phyloP scores from a whole-genome alignment of 2,797 vertebrate genomes.

The Falco columbarius region DNA sequence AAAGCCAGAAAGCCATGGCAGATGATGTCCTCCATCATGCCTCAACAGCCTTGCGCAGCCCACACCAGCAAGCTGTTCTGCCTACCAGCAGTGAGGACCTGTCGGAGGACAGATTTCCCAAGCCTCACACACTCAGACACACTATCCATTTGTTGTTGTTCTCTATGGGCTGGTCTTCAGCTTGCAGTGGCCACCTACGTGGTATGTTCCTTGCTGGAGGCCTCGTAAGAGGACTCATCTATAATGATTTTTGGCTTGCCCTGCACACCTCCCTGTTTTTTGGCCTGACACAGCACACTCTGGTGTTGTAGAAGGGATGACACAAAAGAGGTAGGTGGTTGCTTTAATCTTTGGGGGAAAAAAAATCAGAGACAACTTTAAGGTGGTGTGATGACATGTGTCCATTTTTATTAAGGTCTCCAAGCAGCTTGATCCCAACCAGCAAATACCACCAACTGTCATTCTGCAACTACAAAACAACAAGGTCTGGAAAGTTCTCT shows the following conservation, averaged over 20 bases:
- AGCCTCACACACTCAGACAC: not conserved
- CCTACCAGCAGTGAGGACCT: not conserved
- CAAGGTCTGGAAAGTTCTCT: slow-evolving; percentile 4
- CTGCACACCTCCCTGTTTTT: not conserved
- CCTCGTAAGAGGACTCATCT: not conserved
- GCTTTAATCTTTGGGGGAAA: not conserved
- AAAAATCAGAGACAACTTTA: not conserved
- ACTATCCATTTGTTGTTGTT: not conserved
- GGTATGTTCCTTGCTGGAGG: not conserved
- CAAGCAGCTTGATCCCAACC: not conserved
- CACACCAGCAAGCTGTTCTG: not conserved
- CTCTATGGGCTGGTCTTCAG: not conserved
- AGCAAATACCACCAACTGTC: not conserved
- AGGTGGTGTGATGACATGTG: not conserved
- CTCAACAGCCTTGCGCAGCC: not conserved
- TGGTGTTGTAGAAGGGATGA: not conserved
- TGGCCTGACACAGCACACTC: not conserved
- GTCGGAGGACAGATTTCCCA: not conserved
- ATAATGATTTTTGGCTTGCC: not conserved
- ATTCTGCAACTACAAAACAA: not conserved
- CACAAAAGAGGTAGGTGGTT: not conserved
- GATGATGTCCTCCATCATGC: not conserved
- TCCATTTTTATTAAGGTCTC: not conserved
- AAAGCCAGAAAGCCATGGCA: not conserved
- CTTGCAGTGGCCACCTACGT: not conserved